Percentiles rank a stretch among this genome's conserved stretches.
These are phyloP conservation scores for Acipenser oxyrinchus DNA, from an alignment of 2,797 vertebrate genomes.

Conservation along the genomic window DNA sequence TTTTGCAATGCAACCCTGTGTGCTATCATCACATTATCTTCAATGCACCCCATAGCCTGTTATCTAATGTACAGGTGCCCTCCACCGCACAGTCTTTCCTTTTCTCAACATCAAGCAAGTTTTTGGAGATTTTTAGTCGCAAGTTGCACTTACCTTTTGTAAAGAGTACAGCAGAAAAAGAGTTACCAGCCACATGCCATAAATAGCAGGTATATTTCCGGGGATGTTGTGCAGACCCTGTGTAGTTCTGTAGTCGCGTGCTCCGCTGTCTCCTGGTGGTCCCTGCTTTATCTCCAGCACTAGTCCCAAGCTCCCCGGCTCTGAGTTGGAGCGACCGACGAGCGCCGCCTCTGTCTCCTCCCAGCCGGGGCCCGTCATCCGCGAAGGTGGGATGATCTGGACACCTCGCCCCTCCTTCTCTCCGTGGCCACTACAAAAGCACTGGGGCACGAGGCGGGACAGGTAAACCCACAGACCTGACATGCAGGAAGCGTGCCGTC, in stretches of 20 bases:
- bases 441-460: slow-evolving; percentile 42
- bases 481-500: no score
- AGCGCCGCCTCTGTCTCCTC: slow-evolving; percentile 64
- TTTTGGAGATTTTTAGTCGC: not conserved
- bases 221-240: slow-evolving; percentile 79
- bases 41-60: no score
- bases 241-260: slow-evolving; percentile 70
- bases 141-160: slow-evolving; percentile 74
- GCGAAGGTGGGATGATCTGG: slow-evolving; percentile 40
- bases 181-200: slow-evolving; percentile 99
- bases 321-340: slow-evolving; percentile 56
- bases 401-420: slow-evolving; percentile 47
- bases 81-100: no score
- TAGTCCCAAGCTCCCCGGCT: slow-evolving; percentile 64
- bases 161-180: slow-evolving; percentile 97
- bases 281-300: slow-evolving; percentile 70
- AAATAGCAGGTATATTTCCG: slow-evolving; percentile 85
- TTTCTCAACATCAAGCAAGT: no score
- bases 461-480: slow-evolving; percentile 4
- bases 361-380: slow-evolving; percentile 67
- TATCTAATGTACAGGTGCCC: no score
- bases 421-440: slow-evolving; percentile 22
- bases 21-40: no score
- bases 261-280: slow-evolving; percentile 71
- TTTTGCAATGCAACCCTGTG: no score